Conservation (phyloP, 2,113 vertebrate genomes). For the Petromus typicus region DNA sequence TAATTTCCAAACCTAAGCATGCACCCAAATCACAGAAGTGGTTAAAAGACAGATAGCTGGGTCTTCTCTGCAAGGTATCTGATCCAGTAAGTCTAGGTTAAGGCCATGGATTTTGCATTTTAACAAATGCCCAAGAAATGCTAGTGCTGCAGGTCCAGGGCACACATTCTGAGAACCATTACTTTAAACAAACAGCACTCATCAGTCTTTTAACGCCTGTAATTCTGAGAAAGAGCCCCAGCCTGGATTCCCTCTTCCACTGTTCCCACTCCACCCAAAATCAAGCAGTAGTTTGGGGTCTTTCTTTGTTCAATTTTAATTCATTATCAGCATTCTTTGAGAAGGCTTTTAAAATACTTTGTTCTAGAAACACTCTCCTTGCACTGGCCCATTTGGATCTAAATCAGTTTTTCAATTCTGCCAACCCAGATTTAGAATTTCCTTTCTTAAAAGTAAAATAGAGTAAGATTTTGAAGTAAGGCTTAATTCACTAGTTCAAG, state of each 20-base stretch:
- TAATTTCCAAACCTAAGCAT: neutral
- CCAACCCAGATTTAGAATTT: neutral
- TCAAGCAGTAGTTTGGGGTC: neutral
- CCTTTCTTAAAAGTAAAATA: conserved; percentile 46
- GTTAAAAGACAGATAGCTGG: neutral
- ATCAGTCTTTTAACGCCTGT: neutral
- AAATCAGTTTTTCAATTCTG: neutral
- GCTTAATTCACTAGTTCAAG: neutral
- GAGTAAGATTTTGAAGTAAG: conserved; percentile 35
- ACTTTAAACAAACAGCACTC: neutral
- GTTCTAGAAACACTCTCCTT: conserved; percentile 30
- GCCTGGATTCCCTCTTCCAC: neutral
- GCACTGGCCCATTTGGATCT: neutral
- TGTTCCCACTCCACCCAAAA: neutral
- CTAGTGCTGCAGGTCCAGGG: neutral
- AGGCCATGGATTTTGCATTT: neutral
- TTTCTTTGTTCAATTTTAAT: conserved; percentile 51
- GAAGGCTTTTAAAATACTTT: neutral
- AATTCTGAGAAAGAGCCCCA: neutral
- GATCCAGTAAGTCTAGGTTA: neutral
- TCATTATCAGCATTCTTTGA: neutral
- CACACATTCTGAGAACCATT: conserved; percentile 8
- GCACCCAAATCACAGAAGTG: neutral
- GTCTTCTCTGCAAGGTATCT: neutral
- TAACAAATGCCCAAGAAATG: conserved; percentile 3